These are phyloP conservation scores for Neodontobutis hainanensis DNA, from an alignment of 2,113 vertebrate genomes.

Conservation along the genomic window DNA sequence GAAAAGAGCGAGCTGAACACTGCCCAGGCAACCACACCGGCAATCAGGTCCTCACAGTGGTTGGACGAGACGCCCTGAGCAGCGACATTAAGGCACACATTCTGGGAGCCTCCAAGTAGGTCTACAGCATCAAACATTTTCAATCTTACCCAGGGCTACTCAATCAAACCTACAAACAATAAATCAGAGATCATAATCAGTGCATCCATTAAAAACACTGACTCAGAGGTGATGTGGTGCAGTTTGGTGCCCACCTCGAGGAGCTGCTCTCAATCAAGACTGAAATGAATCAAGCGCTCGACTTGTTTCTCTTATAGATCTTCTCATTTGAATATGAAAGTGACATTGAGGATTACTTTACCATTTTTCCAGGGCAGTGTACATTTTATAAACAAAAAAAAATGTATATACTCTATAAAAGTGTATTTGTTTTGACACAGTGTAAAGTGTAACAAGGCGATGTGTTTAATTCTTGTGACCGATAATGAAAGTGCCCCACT, in stretches of 20 bases:
- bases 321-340: constrained; percentile 45
- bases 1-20: constrained; percentile 13
- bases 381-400: neutral
- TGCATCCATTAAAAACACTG: too few species aligned
- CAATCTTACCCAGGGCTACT: neutral
- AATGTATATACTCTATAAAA: neutral
- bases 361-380: neutral
- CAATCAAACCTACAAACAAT: constrained; percentile 3
- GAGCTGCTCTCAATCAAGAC: neutral
- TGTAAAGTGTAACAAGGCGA: neutral
- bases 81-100: constrained; percentile 10
- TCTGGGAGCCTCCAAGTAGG: constrained; percentile 11
- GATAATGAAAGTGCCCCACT: too few species aligned
- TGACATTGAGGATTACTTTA: constrained; percentile 30
- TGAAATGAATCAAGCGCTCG: neutral
- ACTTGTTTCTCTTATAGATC: constrained; percentile 26
- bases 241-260: neutral
- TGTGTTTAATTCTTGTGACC: too few species aligned
- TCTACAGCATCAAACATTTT: constrained; percentile 16
- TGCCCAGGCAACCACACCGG: constrained; percentile 27
- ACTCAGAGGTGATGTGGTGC: neutral
- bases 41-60: constrained; percentile 24
- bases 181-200: too few species aligned
- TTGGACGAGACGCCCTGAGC: neutral
- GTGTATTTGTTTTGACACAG: neutral